phyloP scores from a whole-genome alignment of 1,140 invertebrate genomes.

The Aphis craccivora region DNA sequence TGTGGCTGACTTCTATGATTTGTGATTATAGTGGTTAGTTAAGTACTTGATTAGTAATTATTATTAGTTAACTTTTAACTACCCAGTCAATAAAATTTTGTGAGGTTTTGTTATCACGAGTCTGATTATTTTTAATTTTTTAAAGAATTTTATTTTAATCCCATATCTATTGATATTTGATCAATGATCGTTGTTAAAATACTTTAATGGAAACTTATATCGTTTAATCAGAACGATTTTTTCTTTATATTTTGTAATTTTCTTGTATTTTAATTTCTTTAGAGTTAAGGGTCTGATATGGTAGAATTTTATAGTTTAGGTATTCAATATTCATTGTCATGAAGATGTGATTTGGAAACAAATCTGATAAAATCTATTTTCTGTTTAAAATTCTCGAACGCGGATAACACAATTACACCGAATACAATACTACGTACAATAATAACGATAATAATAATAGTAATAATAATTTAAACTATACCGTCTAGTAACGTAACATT shows the following conservation, averaged over 20 bases:
- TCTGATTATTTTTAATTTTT: too few relatives aligned
- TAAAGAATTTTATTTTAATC: too few relatives aligned
- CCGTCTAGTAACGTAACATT: background rate
- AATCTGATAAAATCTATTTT: background rate
- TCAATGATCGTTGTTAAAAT: too few relatives aligned
- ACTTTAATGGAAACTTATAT: background rate
- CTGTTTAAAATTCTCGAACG: background rate
- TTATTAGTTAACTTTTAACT: too few relatives aligned
- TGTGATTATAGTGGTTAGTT: too few relatives aligned
- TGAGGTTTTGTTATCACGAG: too few relatives aligned
- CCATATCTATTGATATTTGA: too few relatives aligned
- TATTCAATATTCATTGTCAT: background rate
- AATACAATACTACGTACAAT: background rate
- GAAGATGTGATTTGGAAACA: background rate
- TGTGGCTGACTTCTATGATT: too few relatives aligned
- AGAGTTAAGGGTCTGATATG: background rate
- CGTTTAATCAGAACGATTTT: background rate
- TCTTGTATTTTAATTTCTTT: background rate
- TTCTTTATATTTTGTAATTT: background rate
- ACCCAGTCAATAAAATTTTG: too few relatives aligned
- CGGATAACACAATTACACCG: background rate
- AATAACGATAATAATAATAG: background rate
- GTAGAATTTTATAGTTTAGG: background rate
- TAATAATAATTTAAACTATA: background rate
- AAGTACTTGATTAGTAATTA: too few relatives aligned